Conservation (phyloP, 2,797 vertebrate genomes). For the Okamejei kenojei region DNA sequence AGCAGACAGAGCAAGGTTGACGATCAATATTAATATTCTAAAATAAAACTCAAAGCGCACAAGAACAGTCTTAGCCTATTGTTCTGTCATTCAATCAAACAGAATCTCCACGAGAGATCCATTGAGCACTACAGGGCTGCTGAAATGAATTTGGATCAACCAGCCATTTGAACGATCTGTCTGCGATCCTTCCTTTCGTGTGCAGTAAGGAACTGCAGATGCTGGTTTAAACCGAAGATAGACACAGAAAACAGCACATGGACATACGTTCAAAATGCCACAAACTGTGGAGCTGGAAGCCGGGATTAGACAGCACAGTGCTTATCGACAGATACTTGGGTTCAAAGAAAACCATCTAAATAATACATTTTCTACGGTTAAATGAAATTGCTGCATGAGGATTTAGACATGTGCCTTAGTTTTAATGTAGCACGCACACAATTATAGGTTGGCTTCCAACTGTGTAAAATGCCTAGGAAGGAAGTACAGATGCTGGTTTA, state of each 20-base stretch:
- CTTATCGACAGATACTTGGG: no score
- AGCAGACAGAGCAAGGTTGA: not conserved
- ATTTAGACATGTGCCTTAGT: not conserved
- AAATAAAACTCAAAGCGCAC: not conserved
- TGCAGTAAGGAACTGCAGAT: no score
- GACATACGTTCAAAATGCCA: no score
- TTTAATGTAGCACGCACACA: not conserved
- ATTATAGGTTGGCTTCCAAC: not conserved
- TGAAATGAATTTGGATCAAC: constrained; percentile 1
- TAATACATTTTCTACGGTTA: not conserved
- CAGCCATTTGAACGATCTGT: not conserved
- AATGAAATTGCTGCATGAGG: not conserved
- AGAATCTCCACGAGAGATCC: not conserved
- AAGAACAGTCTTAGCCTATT: no score
- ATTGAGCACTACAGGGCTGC: not conserved
- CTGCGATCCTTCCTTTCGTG: not conserved
- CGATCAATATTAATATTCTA: not conserved
- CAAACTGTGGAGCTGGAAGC: no score
- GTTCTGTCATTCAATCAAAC: not conserved
- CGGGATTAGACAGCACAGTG: no score
- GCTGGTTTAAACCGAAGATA: no score
- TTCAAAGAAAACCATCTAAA: no score
- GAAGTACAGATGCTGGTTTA: no score
- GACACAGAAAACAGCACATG: no score
- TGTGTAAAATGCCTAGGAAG: no score